Evolutionary conservation across 2,797 vertebrate genomes (phyloP).

Genomic region (Syndactyla subalaris): DNA sequence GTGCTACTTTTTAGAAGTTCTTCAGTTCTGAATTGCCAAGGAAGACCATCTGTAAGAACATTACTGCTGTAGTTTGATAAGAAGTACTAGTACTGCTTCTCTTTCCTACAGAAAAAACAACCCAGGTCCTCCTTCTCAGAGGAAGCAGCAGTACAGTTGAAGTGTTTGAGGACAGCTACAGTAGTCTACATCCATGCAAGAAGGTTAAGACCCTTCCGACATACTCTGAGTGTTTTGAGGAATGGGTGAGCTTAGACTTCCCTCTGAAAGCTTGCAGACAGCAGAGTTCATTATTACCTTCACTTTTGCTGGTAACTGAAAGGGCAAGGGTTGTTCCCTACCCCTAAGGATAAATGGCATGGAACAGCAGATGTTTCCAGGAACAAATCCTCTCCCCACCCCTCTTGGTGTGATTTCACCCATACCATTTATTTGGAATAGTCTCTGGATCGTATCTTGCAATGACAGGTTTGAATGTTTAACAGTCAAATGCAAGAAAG

Average conservation of each 20-base stretch:
- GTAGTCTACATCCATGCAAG: fast-evolving
- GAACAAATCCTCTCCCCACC: neutral
- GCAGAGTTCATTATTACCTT: neutral
- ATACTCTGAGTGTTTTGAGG: neutral
- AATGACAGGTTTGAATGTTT: neutral
- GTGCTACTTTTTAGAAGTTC: neutral
- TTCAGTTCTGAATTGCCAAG: neutral
- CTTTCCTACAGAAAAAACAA: neutral
- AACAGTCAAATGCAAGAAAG: neutral
- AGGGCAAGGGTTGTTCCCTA: fast-evolving
- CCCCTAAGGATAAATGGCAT: neutral
- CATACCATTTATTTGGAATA: neutral
- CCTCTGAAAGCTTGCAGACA: neutral
- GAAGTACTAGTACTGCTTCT: neutral
- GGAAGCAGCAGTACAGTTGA: neutral
- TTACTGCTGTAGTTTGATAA: neutral
- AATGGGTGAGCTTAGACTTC: neutral
- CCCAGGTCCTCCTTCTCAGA: neutral
- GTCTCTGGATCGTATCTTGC: neutral
- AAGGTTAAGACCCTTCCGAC: neutral
- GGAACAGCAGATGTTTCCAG: neutral
- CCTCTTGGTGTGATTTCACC: neutral
- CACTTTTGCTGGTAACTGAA: neutral
- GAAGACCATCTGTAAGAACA: neutral
- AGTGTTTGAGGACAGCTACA: neutral